Conservation (phyloP, 2,797 vertebrate genomes). For the Cichlasoma orientale region DNA sequence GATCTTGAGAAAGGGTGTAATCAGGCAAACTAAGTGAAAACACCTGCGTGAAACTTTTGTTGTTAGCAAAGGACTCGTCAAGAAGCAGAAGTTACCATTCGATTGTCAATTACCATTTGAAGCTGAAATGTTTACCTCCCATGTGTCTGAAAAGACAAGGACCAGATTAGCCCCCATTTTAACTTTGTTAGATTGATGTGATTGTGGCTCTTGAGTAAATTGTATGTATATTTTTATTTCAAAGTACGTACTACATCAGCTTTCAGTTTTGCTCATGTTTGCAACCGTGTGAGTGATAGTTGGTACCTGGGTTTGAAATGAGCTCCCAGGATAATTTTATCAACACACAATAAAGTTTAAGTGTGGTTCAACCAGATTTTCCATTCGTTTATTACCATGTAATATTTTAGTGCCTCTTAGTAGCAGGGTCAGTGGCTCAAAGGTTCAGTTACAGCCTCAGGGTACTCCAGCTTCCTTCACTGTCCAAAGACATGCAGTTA, state of each 20-base stretch:
- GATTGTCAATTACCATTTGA: neutral
- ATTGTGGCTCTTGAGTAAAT: neutral
- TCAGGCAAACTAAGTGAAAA: neutral
- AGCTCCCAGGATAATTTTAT: neutral
- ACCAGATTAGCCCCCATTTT: neutral
- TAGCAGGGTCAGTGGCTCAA: neutral
- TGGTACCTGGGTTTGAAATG: neutral
- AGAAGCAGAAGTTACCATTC: neutral
- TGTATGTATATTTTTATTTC: neutral
- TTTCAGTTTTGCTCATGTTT: neutral
- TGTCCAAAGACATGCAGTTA: neutral
- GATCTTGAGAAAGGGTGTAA: neutral
- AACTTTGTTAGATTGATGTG: neutral
- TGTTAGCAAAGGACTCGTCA: neutral
- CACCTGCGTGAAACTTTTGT: neutral
- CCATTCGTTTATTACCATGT: neutral
- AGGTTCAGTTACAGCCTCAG: neutral
- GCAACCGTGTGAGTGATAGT: neutral
- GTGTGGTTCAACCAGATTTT: neutral
- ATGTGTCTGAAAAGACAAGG: slow-evolving; percentile 28
- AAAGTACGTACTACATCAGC: neutral
- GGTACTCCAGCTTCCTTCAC: neutral
- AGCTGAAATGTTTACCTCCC: slow-evolving; percentile 3
- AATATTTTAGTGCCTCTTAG: neutral
- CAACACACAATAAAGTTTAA: neutral